Evolutionary conservation across 2,113 vertebrate species (phyloP).

Genomic region (Nibea coibor): DNA sequence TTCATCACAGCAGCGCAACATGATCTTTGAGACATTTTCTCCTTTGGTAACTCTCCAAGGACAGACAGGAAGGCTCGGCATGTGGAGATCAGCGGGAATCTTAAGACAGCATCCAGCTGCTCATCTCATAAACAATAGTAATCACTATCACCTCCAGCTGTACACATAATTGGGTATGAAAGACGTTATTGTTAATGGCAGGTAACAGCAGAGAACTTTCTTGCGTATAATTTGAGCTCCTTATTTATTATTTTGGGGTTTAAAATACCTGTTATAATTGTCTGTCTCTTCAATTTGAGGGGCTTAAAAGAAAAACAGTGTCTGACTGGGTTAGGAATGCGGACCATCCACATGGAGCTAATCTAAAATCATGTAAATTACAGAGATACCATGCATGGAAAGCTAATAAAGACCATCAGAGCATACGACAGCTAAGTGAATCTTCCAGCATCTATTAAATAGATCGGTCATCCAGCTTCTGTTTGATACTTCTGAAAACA

Average conservation of each 20-base stretch:
- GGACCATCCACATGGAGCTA: constrained; percentile 16
- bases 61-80: constrained; percentile 9
- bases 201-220: constrained; percentile 3
- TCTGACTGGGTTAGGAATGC: constrained; percentile 36
- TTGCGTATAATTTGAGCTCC: constrained; percentile 18
- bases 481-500: not conserved
- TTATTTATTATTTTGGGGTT: constrained; percentile 29
- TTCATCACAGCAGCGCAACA: constrained; percentile 21
- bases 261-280: constrained; percentile 33
- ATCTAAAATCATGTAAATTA: constrained; percentile 50
- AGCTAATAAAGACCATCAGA: constrained; percentile 3
- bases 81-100: constrained; percentile 51
- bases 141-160: constrained; percentile 55
- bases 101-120: constrained; percentile 56
- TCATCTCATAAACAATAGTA: constrained; percentile 58
- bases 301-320: constrained; percentile 31
- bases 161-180: constrained; percentile 35
- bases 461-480: constrained; percentile 6
- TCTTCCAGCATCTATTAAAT: not conserved
- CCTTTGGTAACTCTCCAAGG: constrained; percentile 40
- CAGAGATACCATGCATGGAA: not conserved
- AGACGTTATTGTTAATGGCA: constrained; percentile 25
- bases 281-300: constrained; percentile 12
- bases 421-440: not conserved
- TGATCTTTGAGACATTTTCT: constrained; percentile 44